A percentile compares a stretch with the other conserved stretches of the same genome.
Evolutionary conservation across 2,888 invertebrate species (phyloP).

Genomic region (Tethea ocularis): DNA sequence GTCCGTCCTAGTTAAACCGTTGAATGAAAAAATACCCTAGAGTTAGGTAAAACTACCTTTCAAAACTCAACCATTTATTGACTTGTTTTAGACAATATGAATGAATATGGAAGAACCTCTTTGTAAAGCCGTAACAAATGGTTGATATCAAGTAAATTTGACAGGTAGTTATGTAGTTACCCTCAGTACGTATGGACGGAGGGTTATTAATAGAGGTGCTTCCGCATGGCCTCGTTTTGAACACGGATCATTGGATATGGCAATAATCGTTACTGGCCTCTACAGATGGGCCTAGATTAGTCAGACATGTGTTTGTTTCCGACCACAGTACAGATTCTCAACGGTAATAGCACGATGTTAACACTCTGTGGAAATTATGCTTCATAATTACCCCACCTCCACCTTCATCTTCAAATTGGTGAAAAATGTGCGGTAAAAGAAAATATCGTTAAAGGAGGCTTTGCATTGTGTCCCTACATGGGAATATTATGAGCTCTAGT

Average conservation of each 20-base stretch:
- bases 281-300: conserved; percentile 33
- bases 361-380: not conserved
- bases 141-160: not conserved
- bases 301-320: conserved; percentile 10
- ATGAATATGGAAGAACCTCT: not conserved
- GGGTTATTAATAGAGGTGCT: conserved; percentile 40
- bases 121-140: not conserved
- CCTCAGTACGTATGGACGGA: conserved; percentile 19
- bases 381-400: too few relatives aligned
- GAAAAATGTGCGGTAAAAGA: too few relatives aligned
- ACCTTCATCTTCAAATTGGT: too few relatives aligned
- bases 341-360: not conserved
- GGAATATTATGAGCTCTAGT: too few relatives aligned
- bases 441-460: too few relatives aligned
- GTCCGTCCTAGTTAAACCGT: too few relatives aligned
- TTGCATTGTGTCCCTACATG: too few relatives aligned
- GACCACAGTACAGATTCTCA: conserved; percentile 1
- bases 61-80: too few relatives aligned
- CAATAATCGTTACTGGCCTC: conserved; percentile 38
- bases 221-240: conserved; percentile 25
- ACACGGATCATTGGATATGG: conserved; percentile 12
- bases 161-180: conserved; percentile 11
- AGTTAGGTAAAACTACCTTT: too few relatives aligned
- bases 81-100: not conserved
- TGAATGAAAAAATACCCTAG: too few relatives aligned